A percentile compares a stretch with the other conserved stretches of the same genome.
phyloP scores from a whole-genome alignment of 2,113 vertebrate genomes.

The Herpetotheres cachinnans region DNA sequence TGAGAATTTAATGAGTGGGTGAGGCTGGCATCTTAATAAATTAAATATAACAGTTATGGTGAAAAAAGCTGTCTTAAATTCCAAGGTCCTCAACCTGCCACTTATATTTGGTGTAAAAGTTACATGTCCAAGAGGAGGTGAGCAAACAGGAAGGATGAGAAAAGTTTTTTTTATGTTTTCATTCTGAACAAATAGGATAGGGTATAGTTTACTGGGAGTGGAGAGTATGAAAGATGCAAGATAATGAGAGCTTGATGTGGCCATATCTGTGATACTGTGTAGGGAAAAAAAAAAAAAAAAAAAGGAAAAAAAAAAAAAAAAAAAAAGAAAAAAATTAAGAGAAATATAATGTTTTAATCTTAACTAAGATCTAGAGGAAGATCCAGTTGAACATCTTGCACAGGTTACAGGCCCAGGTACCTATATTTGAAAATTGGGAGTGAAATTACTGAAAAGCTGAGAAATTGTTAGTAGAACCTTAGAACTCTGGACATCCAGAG shows the following conservation, averaged over 20 bases:
- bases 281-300: neutral
- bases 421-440: neutral
- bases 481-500: neutral
- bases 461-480: neutral
- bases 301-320: fast-evolving
- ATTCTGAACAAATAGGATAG: neutral
- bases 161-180: neutral
- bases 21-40: neutral
- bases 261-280: neutral
- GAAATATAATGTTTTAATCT: neutral
- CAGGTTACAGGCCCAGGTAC: neutral
- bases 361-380: neutral
- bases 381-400: neutral
- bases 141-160: neutral
- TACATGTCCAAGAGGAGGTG: neutral
- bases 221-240: neutral
- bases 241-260: neutral
- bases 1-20: neutral
- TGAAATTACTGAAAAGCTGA: neutral
- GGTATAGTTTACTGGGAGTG: neutral
- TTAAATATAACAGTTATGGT: neutral
- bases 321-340: fast-evolving
- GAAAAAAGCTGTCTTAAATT: neutral
- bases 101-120: neutral
- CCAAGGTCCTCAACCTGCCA: neutral